Evolutionary conservation across 1,140 invertebrate species (phyloP).

Genomic region (Drosophila burlai): DNA sequence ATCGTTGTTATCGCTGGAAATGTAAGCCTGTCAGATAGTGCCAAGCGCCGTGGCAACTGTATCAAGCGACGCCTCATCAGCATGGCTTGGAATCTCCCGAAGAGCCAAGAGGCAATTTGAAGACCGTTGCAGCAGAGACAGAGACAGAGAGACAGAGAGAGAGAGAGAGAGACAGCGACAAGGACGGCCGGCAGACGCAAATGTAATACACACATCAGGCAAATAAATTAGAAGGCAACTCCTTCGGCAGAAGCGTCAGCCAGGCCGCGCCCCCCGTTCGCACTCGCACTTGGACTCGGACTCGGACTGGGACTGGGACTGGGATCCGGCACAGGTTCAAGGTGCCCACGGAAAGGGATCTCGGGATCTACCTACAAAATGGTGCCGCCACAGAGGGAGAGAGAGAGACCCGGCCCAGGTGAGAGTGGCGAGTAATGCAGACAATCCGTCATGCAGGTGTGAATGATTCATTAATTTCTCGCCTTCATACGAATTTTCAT

Average conservation of each 20-base stretch:
- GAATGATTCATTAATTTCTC: conserved; percentile 85
- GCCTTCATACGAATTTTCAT: conserved; percentile 84
- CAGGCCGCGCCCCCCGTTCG: conserved; percentile 59
- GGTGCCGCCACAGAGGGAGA: conserved; percentile 15
- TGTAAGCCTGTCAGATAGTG: neutral
- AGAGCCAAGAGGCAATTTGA: conserved; percentile 63
- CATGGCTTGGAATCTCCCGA: conserved; percentile 16
- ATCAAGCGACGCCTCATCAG: conserved; percentile 36
- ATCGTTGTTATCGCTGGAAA: neutral
- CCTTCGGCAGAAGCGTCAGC: conserved; percentile 78
- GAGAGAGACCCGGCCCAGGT: neutral
- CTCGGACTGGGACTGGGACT: neutral
- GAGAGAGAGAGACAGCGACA: neutral
- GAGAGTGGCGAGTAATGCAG: conserved; percentile 73
- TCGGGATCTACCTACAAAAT: conserved; percentile 40
- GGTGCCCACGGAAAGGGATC: conserved; percentile 14
- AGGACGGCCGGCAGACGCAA: conserved; percentile 37
- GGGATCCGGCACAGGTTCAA: neutral
- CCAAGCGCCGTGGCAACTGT: conserved; percentile 11
- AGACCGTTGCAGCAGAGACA: conserved; percentile 9
- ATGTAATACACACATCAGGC: conserved; percentile 84
- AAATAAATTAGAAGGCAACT: conserved; percentile 84
- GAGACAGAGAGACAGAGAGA: neutral
- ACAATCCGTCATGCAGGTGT: conserved; percentile 85
- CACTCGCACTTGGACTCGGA: conserved; percentile 10